phyloP scores from a whole-genome alignment of 2,113 vertebrate species.

The Sander vitreus region DNA sequence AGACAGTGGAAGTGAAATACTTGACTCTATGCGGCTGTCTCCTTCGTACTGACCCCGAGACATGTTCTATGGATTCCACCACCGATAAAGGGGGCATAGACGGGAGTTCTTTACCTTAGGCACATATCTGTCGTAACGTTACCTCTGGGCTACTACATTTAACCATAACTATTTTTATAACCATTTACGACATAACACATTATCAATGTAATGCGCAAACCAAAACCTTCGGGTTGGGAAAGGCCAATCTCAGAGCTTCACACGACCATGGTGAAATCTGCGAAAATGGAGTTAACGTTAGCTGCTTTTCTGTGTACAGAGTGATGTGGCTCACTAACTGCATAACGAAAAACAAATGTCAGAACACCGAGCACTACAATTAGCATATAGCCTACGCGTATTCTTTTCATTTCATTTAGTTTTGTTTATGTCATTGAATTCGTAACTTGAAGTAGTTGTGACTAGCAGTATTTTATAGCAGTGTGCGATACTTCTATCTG shows the following conservation, averaged over 20 bases:
- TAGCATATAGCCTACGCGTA: neutral
- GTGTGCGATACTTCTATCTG: too few relatives aligned
- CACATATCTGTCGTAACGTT: neutral
- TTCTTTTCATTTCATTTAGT: neutral
- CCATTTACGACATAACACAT: neutral
- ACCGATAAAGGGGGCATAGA: neutral
- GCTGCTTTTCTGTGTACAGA: neutral
- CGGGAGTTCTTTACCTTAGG: neutral
- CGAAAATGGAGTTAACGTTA: neutral
- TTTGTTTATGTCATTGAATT: neutral
- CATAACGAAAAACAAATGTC: neutral
- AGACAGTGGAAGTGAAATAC: fast-evolving
- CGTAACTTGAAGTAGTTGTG: too few relatives aligned
- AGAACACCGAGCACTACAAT: neutral
- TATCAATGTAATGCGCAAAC: neutral
- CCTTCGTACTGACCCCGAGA: neutral
- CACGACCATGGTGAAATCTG: neutral
- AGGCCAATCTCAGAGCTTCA: neutral
- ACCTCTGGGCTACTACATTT: neutral
- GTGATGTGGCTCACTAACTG: neutral
- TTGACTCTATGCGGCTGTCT: neutral
- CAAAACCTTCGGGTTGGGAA: neutral
- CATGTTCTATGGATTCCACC: neutral
- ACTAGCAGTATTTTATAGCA: too few relatives aligned
- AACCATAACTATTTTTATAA: too few relatives aligned